Evolutionary conservation across 1,140 invertebrate genomes (phyloP).

Genomic region (Ceratina australensis): DNA sequence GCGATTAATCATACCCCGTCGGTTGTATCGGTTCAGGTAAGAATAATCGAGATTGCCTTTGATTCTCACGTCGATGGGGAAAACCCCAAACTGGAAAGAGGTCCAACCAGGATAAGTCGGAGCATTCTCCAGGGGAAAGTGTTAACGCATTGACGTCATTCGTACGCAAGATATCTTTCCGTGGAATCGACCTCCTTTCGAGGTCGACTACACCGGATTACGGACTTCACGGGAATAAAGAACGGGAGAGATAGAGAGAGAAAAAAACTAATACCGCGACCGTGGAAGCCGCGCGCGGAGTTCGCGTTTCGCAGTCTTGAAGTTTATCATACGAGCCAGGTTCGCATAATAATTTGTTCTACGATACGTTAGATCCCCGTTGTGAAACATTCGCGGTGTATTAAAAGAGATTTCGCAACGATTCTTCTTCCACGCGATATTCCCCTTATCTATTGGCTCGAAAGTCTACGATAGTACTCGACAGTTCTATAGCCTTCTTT

Average conservation of each 20-base stretch:
- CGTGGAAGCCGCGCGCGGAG: neutral
- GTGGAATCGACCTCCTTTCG: conserved; percentile 73
- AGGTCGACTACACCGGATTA: conserved; percentile 61
- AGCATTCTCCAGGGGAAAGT: conserved; percentile 73
- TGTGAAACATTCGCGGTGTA: conserved; percentile 8
- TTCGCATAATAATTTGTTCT: conserved; percentile 19
- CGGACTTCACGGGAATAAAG: conserved; percentile 7
- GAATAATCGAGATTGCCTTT: neutral
- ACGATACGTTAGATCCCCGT: neutral
- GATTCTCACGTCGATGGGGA: neutral
- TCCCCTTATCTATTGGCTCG: conserved; percentile 3
- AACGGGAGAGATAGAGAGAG: too few species aligned
- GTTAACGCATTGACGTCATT: conserved; percentile 72
- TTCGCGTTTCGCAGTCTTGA: neutral
- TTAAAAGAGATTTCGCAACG: conserved; percentile 22
- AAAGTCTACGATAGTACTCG: neutral
- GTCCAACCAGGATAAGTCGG: conserved; percentile 42
- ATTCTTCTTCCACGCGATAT: conserved; percentile 16
- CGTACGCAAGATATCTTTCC: conserved; percentile 64
- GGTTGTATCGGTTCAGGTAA: neutral
- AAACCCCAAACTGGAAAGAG: conserved; percentile 34
- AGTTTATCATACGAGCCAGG: neutral
- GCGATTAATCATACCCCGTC: too few species aligned
- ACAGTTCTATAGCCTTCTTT: neutral
- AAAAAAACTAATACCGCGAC: neutral